Conservation (phyloP, 30 jellyfish, hydroid and myxozoan genomes). For the Turritopsis dohrnii region DNA sequence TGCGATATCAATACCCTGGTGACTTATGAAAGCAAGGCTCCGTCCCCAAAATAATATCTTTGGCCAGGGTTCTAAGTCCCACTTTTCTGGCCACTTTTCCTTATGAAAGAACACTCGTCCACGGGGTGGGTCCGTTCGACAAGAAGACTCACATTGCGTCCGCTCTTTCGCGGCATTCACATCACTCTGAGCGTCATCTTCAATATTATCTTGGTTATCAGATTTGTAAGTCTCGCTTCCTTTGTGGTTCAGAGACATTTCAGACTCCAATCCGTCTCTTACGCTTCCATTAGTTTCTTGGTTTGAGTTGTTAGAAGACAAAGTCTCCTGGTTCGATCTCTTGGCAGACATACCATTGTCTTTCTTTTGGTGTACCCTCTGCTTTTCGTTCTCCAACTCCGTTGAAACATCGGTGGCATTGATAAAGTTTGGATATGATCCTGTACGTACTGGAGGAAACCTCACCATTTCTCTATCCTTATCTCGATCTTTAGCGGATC, state of each 20-base stretch:
- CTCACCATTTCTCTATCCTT: not conserved
- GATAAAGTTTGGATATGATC: conserved; percentile 62
- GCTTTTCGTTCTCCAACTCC: conserved; percentile 52
- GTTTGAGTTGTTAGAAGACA: not conserved
- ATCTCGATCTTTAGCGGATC: not conserved
- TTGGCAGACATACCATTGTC: conserved; percentile 25
- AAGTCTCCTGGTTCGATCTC: not conserved
- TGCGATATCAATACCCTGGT: no score
- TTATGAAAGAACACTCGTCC: no score
- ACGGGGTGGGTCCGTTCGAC: not conserved
- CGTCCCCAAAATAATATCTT: no score
- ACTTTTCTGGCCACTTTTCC: no score
- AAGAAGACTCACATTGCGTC: not conserved
- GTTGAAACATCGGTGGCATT: conserved; percentile 41
- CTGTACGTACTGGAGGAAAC: conserved; percentile 69
- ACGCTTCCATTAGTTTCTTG: conserved; percentile 1
- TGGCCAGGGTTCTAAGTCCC: no score
- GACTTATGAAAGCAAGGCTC: no score
- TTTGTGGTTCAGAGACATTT: not conserved
- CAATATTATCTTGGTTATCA: not conserved
- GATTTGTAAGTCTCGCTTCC: not conserved
- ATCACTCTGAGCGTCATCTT: not conserved
- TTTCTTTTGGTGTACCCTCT: conserved; percentile 49
- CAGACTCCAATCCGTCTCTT: conserved; percentile 3
- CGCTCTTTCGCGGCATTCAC: not conserved